A percentile compares a stretch with the other conserved stretches of the same genome.
These are phyloP conservation scores for Enoplolaimus lenunculus DNA, from an alignment of 2,888 invertebrate species.

Conservation along the genomic window DNA sequence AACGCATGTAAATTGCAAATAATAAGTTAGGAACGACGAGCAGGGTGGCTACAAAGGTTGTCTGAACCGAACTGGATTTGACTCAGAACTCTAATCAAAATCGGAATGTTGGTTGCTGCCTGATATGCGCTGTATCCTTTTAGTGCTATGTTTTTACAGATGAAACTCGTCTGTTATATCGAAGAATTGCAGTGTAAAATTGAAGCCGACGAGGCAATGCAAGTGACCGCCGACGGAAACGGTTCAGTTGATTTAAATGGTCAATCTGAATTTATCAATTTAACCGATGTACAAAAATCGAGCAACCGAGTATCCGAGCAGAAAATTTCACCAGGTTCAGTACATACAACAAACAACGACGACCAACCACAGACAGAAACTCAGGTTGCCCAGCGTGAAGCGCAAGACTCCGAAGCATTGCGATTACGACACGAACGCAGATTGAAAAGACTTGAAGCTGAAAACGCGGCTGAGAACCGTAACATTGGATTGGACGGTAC, in stretches of 20 bases:
- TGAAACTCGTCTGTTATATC: not conserved
- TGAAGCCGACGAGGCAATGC: not conserved
- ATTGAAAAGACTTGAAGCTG: not conserved
- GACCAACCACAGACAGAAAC: not conserved
- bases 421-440: not conserved
- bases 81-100: too few species aligned
- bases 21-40: too few species aligned
- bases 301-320: not conserved
- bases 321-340: not conserved
- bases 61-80: too few species aligned
- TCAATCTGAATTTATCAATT: not conserved
- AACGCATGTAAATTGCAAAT: too few species aligned
- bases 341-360: not conserved
- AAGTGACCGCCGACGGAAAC: too few species aligned
- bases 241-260: not conserved
- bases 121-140: too few species aligned
- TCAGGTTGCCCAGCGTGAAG: constrained; percentile 9
- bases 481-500: not conserved
- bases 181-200: not conserved
- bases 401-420: constrained; percentile 2
- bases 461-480: not conserved
- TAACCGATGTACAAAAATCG: too few species aligned
- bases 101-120: too few species aligned
- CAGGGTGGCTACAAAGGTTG: too few species aligned
- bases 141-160: too few species aligned